Base-by-base conservation (phyloP, 1,140 invertebrate species). In the Bombus superbus region DNA sequence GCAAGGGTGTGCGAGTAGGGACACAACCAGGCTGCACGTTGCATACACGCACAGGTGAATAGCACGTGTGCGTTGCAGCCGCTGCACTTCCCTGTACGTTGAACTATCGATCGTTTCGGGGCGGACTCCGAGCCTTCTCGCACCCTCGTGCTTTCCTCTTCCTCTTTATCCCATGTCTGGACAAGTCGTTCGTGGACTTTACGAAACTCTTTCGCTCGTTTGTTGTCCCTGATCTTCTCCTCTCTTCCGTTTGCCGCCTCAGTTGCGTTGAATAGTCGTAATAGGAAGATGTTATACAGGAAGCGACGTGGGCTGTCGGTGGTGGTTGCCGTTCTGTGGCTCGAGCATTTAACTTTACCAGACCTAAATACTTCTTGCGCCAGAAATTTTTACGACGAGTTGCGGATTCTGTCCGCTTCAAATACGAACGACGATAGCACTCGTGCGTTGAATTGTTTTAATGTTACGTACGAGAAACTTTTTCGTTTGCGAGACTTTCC, bases 61-160 rank as follows among this genome's bases (percentile, higher is more conserved):
- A 59, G 22, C 89, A 91, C 88, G 92, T 91, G 92, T 72, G 92
- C 83, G 86, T 88, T 71, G 62, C 74, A 80, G 68, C 89, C 62
- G 68, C 82, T 91, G 90, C 90, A 89, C 91, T 94, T 91, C 92
- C 75, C 90, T 94, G 94, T 94, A 94, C 94, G 93, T 95, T 94
- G 93, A 95, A 94, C 94, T 94, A 95, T 95, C 93, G 94, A 95
- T 94, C 93, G 83, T 81, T 91, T 88, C 87, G 66, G 84, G 89
- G 87, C 85, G 86, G 89, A 87, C 77, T 13, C 28, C 59, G 10
- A 62, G 28, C 59, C 11, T 62, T 62, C 59, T 62, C 59, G 68
- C 83, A 73, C 69, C 69, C 78, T 42, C 28, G 42, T 57, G 28
- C 69, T 22, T 22, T 22, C 11, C 73, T 25, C 73, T 53, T 15